Conservation (phyloP, 2,113 vertebrate species). For the Oncorhynchus clarkii region DNA sequence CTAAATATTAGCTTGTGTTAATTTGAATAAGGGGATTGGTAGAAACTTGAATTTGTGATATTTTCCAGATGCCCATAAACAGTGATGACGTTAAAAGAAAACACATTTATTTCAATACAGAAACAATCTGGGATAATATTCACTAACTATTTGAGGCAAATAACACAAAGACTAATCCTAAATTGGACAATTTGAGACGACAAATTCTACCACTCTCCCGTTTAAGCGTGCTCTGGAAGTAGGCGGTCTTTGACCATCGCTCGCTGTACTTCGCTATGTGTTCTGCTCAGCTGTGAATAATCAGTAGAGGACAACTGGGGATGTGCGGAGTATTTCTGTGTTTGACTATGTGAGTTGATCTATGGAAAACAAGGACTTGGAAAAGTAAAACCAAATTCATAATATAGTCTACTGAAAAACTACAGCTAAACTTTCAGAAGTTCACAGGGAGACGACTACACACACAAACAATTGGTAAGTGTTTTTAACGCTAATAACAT, state of each 20-base stretch:
- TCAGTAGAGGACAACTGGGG: constrained; percentile 14
- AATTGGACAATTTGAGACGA: background rate
- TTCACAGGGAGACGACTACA: background rate
- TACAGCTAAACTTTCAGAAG: background rate
- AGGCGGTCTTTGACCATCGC: constrained; percentile 34
- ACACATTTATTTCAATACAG: too few species aligned
- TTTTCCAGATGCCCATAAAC: background rate
- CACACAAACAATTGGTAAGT: constrained; percentile 15
- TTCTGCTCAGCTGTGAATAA: constrained; percentile 1
- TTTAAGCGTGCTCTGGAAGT: constrained; percentile 35
- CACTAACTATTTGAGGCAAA: too few species aligned
- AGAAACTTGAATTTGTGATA: background rate
- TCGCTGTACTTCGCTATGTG: constrained; percentile 1
- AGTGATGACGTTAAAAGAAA: too few species aligned
- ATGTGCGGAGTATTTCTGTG: constrained; percentile 22
- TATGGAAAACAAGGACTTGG: constrained; percentile 4
- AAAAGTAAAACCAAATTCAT: background rate
- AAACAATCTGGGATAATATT: too few species aligned
- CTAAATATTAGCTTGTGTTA: background rate
- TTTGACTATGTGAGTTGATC: constrained; percentile 49
- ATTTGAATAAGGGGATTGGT: too few species aligned
- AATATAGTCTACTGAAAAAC: background rate
- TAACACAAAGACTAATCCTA: too few species aligned
- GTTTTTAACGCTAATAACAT: background rate
- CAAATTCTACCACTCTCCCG: background rate